These are phyloP conservation scores for Aplodontia rufa DNA, from an alignment of 2,113 vertebrate genomes.

Conservation along the genomic window DNA sequence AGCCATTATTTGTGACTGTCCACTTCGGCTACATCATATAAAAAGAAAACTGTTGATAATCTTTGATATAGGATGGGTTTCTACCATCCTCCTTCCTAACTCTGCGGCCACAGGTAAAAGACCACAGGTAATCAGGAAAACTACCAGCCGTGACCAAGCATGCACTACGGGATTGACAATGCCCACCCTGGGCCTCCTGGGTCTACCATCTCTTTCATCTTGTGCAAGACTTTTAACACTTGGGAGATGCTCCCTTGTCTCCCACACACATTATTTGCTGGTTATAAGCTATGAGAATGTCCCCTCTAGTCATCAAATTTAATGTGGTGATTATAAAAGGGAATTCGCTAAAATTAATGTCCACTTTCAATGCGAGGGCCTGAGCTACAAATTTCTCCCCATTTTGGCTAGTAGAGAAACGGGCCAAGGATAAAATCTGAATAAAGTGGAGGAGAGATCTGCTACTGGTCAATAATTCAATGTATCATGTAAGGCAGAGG, in stretches of 20 bases:
- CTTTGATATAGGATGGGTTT: not conserved
- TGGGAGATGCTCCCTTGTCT: conserved; percentile 39
- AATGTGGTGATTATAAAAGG: conserved; percentile 69
- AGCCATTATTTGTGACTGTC: not conserved
- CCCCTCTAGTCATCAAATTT: conserved; percentile 64
- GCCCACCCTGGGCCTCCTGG: rapidly evolving
- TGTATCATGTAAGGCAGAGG: conserved; percentile 3
- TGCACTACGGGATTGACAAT: not conserved
- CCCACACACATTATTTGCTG: conserved; percentile 50
- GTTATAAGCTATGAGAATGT: conserved; percentile 55
- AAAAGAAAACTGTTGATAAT: conserved; percentile 22
- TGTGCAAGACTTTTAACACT: conserved; percentile 40
- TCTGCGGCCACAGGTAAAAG: not conserved
- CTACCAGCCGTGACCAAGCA: not conserved
- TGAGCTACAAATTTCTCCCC: conserved; percentile 59
- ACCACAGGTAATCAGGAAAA: not conserved
- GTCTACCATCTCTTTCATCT: conserved; percentile 50
- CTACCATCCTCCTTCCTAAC: not conserved
- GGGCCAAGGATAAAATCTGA: conserved; percentile 36
- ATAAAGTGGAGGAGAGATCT: conserved; percentile 24
- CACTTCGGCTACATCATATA: conserved; percentile 16
- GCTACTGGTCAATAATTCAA: conserved; percentile 46
- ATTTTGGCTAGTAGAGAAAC: not conserved
- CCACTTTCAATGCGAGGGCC: conserved; percentile 63
- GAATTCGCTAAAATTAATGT: conserved; percentile 74